Conservation (phyloP, 2,888 invertebrate genomes). For the Phlogophora meticulosa region DNA sequence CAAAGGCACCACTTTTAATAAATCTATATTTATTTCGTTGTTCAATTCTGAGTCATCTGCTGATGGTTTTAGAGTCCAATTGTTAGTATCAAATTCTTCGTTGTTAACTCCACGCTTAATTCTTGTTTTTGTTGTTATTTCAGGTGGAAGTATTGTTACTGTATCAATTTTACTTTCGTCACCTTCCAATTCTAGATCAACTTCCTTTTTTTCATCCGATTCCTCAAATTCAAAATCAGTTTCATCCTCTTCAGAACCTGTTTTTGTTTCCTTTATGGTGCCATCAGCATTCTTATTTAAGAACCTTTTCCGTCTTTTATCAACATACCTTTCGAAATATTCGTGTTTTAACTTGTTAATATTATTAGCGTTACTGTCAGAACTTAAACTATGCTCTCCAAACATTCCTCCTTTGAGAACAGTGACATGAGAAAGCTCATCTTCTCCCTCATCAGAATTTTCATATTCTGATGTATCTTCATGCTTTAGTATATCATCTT, state of each 20-base stretch:
- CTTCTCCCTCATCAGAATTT: slow-evolving; percentile 76
- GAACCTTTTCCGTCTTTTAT: slow-evolving; percentile 85
- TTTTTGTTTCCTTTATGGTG: slow-evolving; percentile 72
- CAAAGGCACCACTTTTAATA: slow-evolving; percentile 85
- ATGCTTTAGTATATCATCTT: slow-evolving; percentile 79
- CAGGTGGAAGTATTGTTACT: slow-evolving; percentile 51
- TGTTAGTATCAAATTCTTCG: slow-evolving; percentile 77
- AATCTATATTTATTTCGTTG: slow-evolving; percentile 75
- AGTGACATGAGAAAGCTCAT: slow-evolving; percentile 81
- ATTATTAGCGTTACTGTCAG: slow-evolving; percentile 74
- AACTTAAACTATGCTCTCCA: slow-evolving; percentile 71
- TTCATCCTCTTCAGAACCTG: slow-evolving; percentile 73
- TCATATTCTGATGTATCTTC: slow-evolving; percentile 82
- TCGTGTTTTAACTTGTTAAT: slow-evolving; percentile 86
- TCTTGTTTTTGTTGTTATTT: slow-evolving; percentile 72
- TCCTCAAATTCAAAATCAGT: slow-evolving; percentile 73
- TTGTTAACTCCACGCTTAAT: slow-evolving; percentile 76
- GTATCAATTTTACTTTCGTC: slow-evolving; percentile 70
- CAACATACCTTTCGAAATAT: slow-evolving; percentile 86
- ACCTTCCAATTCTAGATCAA: slow-evolving; percentile 75
- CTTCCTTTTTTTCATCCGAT: slow-evolving; percentile 68
- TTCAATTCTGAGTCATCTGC: slow-evolving; percentile 65
- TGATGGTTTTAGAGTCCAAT: slow-evolving; percentile 74
- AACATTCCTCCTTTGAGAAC: slow-evolving; percentile 87
- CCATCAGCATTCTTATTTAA: slow-evolving; percentile 77